Percentiles rank a stretch among this genome's conserved stretches.
These are phyloP conservation scores for Drosophila bifasciata DNA, from an alignment of 1,140 invertebrate genomes.

Conservation along the genomic window DNA sequence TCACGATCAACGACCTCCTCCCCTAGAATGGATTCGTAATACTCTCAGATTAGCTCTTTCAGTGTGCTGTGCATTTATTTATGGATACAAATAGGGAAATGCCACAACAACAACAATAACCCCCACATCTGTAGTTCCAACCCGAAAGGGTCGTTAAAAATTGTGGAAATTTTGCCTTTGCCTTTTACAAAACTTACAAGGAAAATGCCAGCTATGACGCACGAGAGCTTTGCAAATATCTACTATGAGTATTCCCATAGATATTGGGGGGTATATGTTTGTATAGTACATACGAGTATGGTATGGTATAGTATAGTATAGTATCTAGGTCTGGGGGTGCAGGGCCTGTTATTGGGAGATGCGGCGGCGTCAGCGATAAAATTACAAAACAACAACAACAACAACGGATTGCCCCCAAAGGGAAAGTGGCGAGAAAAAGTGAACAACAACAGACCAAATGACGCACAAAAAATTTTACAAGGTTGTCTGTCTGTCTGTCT, in stretches of 20 bases:
- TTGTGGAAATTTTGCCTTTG: constrained; percentile 2
- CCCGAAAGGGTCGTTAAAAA: background rate
- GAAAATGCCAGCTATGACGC: constrained; percentile 35
- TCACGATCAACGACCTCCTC: constrained; percentile 36
- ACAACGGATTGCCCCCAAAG: constrained; percentile 24
- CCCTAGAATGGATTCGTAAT: too few relatives aligned
- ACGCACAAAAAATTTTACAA: constrained; percentile 75
- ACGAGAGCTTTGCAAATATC: constrained; percentile 12
- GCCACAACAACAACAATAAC: constrained; percentile 4
- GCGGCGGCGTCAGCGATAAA: constrained; percentile 43
- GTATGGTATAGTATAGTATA: too few relatives aligned
- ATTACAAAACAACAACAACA: constrained; percentile 51
- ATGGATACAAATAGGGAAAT: constrained; percentile 31
- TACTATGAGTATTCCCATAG: background rate
- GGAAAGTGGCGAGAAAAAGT: constrained; percentile 29
- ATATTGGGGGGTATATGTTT: too few relatives aligned
- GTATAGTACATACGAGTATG: too few relatives aligned
- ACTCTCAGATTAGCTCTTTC: constrained; percentile 18
- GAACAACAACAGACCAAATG: constrained; percentile 51
- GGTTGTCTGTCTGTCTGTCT: constrained; percentile 63
- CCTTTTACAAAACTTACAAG: constrained; percentile 22
- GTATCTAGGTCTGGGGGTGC: constrained; percentile 18
- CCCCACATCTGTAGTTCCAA: background rate
- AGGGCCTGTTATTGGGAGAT: constrained; percentile 46
- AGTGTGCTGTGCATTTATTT: background rate